These are phyloP conservation scores for Punctoribates punctum DNA, from an alignment of 2,888 invertebrate genomes.

Conservation along the genomic window DNA sequence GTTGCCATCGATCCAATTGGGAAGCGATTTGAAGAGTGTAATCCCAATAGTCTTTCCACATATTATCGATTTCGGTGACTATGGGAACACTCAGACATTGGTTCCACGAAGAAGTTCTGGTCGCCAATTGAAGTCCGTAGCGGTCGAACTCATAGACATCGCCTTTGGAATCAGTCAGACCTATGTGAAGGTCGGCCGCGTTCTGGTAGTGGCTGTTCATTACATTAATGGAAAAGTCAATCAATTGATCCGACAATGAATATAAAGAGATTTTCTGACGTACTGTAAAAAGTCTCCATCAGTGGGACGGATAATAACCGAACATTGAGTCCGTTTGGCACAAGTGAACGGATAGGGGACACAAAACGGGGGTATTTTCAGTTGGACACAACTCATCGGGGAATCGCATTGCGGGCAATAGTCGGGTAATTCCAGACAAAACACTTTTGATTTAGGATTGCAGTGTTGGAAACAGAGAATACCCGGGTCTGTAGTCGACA, in stretches of 20 bases:
- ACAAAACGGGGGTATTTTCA: conserved; percentile 67
- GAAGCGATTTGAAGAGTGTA: conserved; percentile 63
- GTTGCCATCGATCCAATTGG: conserved; percentile 54
- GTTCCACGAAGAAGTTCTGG: conserved; percentile 55
- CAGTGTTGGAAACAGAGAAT: conserved; percentile 90
- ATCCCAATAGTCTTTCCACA: conserved; percentile 60
- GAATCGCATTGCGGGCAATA: conserved; percentile 70
- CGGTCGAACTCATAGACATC: conserved; percentile 79
- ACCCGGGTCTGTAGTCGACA: conserved; percentile 43
- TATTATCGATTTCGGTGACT: conserved; percentile 39
- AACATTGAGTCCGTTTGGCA: conserved; percentile 73
- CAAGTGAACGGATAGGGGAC: conserved; percentile 80
- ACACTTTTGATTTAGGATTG: conserved; percentile 66
- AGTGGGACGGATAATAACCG: conserved; percentile 81
- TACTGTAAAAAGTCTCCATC: conserved; percentile 77
- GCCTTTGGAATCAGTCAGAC: conserved; percentile 73
- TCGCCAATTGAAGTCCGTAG: conserved; percentile 62
- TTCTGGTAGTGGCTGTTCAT: conserved; percentile 60
- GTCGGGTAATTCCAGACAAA: conserved; percentile 73
- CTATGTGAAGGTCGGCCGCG: conserved; percentile 82
- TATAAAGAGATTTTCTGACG: conserved; percentile 36
- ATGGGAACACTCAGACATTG: conserved; percentile 54
- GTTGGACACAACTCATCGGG: conserved; percentile 49
- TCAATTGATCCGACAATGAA: conserved; percentile 28
- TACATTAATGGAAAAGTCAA: background rate